Conservation (phyloP, 2,888 invertebrate species). For the Crossocerus cetratus region DNA sequence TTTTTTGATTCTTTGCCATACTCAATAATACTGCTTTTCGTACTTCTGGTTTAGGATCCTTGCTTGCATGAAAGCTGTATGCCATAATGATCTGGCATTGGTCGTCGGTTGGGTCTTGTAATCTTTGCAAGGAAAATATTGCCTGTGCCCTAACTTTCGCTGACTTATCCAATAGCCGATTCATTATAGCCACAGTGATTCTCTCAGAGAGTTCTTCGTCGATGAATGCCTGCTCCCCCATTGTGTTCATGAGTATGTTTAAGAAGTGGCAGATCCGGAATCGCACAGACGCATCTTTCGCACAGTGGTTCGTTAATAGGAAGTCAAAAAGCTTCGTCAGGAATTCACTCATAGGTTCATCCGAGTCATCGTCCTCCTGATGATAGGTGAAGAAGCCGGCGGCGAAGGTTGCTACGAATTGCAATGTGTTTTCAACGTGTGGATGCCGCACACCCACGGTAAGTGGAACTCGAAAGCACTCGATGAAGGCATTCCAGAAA, state of each 20-base stretch:
- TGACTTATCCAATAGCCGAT: conserved; percentile 84
- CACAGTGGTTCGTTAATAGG: conserved; percentile 79
- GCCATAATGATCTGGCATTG: conserved; percentile 87
- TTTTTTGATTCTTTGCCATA: conserved; percentile 85
- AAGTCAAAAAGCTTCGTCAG: conserved; percentile 81
- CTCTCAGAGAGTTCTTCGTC: conserved; percentile 87
- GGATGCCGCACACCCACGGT: conserved; percentile 83
- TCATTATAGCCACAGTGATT: conserved; percentile 84
- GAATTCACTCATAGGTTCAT: conserved; percentile 77
- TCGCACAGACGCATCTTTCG: conserved; percentile 80
- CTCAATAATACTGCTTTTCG: conserved; percentile 84
- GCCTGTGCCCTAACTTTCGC: conserved; percentile 89
- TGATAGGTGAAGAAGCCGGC: conserved; percentile 78
- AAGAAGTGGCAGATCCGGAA: conserved; percentile 88
- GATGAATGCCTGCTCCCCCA: conserved; percentile 87
- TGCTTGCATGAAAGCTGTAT: conserved; percentile 84
- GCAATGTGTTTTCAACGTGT: conserved; percentile 83
- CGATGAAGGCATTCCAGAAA: conserved; percentile 83
- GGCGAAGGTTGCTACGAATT: conserved; percentile 86
- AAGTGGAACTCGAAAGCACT: conserved; percentile 82
- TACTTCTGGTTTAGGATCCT: conserved; percentile 88
- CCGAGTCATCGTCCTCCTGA: conserved; percentile 76
- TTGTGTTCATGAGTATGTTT: conserved; percentile 84
- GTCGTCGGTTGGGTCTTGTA: conserved; percentile 88
- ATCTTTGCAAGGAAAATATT: conserved; percentile 85